These are phyloP conservation scores for Apeira syringaria DNA, from an alignment of 2,888 invertebrate species.

Conservation along the genomic window DNA sequence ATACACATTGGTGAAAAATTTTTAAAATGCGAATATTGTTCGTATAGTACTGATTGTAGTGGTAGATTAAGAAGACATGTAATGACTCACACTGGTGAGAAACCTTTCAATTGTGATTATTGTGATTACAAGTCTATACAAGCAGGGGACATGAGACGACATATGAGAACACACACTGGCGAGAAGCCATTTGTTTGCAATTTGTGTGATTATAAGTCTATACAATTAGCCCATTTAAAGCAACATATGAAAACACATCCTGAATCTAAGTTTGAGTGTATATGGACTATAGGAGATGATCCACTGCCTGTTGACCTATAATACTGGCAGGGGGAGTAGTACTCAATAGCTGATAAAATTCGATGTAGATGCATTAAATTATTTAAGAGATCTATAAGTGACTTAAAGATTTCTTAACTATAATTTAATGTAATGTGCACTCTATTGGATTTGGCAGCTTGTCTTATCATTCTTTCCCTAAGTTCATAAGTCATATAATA, in stretches of 20 bases:
- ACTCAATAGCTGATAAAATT: too few relatives aligned
- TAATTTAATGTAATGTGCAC: too few relatives aligned
- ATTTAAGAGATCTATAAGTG: too few relatives aligned
- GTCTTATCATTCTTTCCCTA: too few relatives aligned
- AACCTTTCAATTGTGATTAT: slow-evolving; percentile 7
- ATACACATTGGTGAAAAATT: slow-evolving; percentile 10
- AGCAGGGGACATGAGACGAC: slow-evolving; percentile 8
- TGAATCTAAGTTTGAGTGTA: slow-evolving; percentile 10
- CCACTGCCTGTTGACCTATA: background rate
- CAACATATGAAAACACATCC: slow-evolving; percentile 11
- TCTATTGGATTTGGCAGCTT: too few relatives aligned
- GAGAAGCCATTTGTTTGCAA: slow-evolving; percentile 11
- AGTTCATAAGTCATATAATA: too few relatives aligned
- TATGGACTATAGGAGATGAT: slow-evolving; percentile 11
- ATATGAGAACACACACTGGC: slow-evolving; percentile 9
- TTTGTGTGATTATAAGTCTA: slow-evolving; percentile 13
- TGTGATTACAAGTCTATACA: slow-evolving; percentile 9
- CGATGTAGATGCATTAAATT: too few relatives aligned
- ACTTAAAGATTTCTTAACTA: too few relatives aligned
- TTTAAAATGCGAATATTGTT: slow-evolving; percentile 3
- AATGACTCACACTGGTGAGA: slow-evolving; percentile 15
- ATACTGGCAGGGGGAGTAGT: too few relatives aligned
- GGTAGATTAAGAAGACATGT: slow-evolving; percentile 9
- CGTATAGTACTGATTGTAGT: slow-evolving; percentile 1
- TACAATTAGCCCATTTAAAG: slow-evolving; percentile 11